Evolutionary conservation across 2,888 invertebrate species (phyloP).

Genomic region (Microctonus hyperodae): DNA sequence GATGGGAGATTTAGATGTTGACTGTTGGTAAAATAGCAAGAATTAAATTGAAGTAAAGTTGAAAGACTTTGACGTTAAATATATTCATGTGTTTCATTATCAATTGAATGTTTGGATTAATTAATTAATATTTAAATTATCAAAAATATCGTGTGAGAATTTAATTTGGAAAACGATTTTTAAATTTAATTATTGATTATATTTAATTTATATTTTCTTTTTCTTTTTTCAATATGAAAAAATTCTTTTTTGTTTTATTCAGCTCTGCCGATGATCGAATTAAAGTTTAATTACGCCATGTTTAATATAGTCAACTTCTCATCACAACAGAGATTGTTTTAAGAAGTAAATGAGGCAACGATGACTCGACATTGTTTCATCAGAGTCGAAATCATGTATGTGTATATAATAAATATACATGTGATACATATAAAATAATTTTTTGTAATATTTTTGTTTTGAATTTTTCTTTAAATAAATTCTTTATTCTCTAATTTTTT

Average conservation of each 20-base stretch:
- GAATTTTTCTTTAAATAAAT: constrained; percentile 3
- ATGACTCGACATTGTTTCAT: constrained; percentile 54
- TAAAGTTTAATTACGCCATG: constrained; percentile 59
- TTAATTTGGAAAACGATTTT: background rate
- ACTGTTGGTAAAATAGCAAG: background rate
- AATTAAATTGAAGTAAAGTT: background rate
- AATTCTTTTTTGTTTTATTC: background rate
- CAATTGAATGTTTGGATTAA: background rate
- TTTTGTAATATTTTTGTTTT: constrained; percentile 9
- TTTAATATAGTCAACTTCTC: constrained; percentile 58
- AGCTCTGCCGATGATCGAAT: background rate
- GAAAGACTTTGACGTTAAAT: too few relatives aligned
- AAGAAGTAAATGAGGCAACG: constrained; percentile 61
- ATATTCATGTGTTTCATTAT: too few relatives aligned
- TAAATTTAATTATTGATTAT: background rate
- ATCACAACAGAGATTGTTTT: constrained; percentile 56
- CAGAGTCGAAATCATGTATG: constrained; percentile 49
- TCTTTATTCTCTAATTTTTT: constrained; percentile 2
- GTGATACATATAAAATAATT: background rate
- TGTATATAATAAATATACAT: background rate
- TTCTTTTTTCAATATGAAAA: background rate
- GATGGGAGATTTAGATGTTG: background rate
- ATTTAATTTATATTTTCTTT: background rate
- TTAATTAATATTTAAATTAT: background rate
- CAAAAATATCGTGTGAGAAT: background rate